Percentiles rank a stretch among this genome's conserved stretches.
These are phyloP conservation scores for Gobiocypris rarus DNA, from an alignment of 2,113 vertebrate species.

Conservation along the genomic window DNA sequence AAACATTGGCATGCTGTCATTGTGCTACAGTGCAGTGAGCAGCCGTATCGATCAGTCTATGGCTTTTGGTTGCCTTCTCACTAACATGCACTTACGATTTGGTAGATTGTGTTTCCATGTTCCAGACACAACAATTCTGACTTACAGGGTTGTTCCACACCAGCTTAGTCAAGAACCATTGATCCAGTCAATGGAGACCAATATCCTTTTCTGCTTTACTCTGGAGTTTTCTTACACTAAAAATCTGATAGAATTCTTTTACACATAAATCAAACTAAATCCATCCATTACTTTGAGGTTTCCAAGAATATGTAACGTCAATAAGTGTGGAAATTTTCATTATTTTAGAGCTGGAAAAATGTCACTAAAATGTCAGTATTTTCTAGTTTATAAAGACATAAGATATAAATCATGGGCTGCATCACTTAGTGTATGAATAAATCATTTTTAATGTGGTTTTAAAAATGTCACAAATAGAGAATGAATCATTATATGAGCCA, in stretches of 20 bases:
- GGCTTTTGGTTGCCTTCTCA: constrained; percentile 14
- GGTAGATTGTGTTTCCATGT: constrained; percentile 20
- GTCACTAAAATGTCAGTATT: not conserved
- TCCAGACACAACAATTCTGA: constrained; percentile 35
- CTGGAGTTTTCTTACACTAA: not conserved
- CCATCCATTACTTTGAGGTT: not conserved
- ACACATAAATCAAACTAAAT: not conserved
- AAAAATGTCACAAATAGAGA: not conserved
- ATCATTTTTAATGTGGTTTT: not conserved
- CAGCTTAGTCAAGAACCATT: constrained; percentile 25
- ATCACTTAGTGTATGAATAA: not conserved
- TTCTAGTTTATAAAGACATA: not conserved
- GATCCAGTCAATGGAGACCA: constrained; percentile 19
- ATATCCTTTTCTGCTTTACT: constrained; percentile 19
- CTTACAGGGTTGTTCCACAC: constrained; percentile 30
- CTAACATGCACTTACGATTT: constrained; percentile 13
- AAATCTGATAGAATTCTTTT: not conserved
- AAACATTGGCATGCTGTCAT: constrained; percentile 17
- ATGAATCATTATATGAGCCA: not conserved
- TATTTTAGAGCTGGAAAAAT: not conserved
- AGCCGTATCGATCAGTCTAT: constrained; percentile 23
- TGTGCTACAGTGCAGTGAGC: not conserved
- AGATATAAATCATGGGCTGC: not conserved
- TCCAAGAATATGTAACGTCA: not conserved
- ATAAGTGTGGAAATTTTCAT: not conserved